phyloP scores from a whole-genome alignment of 2,113 vertebrate genomes.

The Conger conger region DNA sequence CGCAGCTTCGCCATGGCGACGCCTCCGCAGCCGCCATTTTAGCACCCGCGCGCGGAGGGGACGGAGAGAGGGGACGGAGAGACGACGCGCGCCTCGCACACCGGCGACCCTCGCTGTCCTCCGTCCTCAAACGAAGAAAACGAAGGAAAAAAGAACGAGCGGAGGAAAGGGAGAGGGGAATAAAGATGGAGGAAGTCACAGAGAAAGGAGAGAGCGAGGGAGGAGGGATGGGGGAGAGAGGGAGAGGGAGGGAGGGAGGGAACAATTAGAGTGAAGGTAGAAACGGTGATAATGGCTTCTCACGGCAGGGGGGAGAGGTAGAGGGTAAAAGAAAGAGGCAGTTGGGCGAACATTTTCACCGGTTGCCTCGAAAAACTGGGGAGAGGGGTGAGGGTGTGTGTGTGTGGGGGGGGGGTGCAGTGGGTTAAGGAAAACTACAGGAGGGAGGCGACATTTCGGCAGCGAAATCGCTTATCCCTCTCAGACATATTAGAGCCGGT shows the following conservation, averaged over 20 bases:
- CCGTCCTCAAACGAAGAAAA: too few species aligned
- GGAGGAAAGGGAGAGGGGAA: slow-evolving; percentile 10
- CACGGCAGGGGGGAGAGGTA: slow-evolving; percentile 39
- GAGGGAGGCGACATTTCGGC: background rate
- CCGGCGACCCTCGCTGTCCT: too few species aligned
- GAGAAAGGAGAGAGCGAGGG: slow-evolving; percentile 3
- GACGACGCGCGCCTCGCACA: background rate
- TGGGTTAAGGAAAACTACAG: background rate
- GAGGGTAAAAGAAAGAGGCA: slow-evolving; percentile 24
- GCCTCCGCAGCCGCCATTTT: background rate
- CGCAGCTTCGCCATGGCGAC: slow-evolving; percentile 5
- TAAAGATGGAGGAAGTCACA: background rate
- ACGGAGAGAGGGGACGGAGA: background rate
- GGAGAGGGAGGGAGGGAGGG: slow-evolving; percentile 18
- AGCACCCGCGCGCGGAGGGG: background rate
- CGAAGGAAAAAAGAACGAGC: background rate
- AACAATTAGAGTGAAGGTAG: slow-evolving; percentile 45
- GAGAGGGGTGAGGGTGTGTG: slow-evolving; percentile 37
- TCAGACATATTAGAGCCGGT: too few species aligned
- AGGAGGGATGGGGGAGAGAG: slow-evolving; percentile 13
- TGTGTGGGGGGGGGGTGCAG: background rate
- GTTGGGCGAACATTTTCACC: slow-evolving; percentile 3
- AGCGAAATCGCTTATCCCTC: background rate
- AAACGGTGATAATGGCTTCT: slow-evolving; percentile 45
- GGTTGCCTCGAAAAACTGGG: background rate